A percentile compares a stretch with the other conserved stretches of the same genome.
Evolutionary conservation across 2,797 vertebrate species (phyloP).

Genomic region (Hydrocynus forskahlii): DNA sequence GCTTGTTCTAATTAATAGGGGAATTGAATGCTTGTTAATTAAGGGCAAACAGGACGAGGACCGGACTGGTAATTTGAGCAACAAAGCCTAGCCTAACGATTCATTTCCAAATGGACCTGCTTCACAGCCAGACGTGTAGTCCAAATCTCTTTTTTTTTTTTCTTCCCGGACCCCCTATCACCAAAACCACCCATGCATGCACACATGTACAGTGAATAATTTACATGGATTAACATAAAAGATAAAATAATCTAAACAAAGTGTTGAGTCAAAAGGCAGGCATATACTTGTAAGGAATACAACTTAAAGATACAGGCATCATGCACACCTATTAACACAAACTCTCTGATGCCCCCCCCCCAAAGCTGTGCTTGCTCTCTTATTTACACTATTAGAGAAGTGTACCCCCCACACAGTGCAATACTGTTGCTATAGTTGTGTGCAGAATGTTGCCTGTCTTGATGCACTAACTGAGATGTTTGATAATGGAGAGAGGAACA

Average conservation of each 20-base stretch:
- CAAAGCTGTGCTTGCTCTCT: not conserved
- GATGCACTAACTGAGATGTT: conserved; percentile 27
- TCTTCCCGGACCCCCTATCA: conserved; percentile 29
- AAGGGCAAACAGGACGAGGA: conserved; percentile 93
- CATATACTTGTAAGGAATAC: not conserved
- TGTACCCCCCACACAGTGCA: conserved; percentile 13
- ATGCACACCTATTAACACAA: too few species aligned
- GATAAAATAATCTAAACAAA: not conserved
- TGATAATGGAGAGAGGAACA: conserved; percentile 36
- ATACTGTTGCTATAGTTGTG: conserved; percentile 7
- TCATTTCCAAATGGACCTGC: conserved; percentile 85
- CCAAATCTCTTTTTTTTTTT: conserved; percentile 40
- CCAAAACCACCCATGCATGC: not conserved
- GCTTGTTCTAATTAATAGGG: conserved; percentile 91
- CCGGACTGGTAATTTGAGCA: conserved; percentile 83
- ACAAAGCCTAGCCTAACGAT: conserved; percentile 83
- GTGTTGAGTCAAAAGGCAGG: not conserved
- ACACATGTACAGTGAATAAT: conserved; percentile 8
- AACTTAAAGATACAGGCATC: not conserved
- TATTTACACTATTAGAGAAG: conserved; percentile 8
- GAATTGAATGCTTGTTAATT: conserved; percentile 92
- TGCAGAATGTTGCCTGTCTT: conserved; percentile 13
- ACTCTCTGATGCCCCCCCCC: not conserved
- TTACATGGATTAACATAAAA: not conserved
- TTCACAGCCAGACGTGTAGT: conserved; percentile 79